Percentiles rank a stretch among this genome's conserved stretches.
phyloP scores from a whole-genome alignment of 2,113 vertebrate genomes.

The Protobothrops flavoviridis region DNA sequence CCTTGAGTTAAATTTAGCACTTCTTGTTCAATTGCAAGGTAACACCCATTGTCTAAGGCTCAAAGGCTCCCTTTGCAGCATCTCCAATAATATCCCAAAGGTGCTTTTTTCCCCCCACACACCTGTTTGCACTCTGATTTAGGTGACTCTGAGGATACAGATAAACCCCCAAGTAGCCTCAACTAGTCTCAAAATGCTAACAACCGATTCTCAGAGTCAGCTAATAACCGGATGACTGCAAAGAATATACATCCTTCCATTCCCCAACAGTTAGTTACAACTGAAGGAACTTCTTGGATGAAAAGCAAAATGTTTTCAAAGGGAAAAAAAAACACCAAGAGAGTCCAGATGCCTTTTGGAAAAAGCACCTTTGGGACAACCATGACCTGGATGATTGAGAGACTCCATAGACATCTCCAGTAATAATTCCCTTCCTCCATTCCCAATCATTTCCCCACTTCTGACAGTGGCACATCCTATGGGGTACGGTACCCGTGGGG shows the following conservation, averaged over 20 bases:
- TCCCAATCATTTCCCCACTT: neutral
- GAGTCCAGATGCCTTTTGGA: no score
- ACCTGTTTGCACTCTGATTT: neutral
- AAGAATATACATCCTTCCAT: no score
- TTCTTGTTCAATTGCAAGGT: neutral
- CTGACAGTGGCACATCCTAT: accelerated
- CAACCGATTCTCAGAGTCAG: no score
- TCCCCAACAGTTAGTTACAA: no score
- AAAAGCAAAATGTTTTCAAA: no score
- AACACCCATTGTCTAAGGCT: neutral
- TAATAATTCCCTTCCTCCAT: neutral
- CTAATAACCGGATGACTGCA: no score
- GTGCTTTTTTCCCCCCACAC: neutral
- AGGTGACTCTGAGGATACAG: neutral
- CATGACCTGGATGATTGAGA: no score
- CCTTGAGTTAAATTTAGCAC: neutral
- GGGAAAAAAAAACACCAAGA: no score
- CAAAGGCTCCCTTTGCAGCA: neutral
- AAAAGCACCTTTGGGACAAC: no score
- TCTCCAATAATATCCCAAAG: neutral
- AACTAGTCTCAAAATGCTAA: neutral
- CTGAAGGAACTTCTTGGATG: no score
- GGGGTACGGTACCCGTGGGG: slow-evolving; percentile 76
- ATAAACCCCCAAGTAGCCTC: neutral
- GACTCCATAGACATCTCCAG: neutral